phyloP scores from a whole-genome alignment of 2,888 invertebrate genomes.

The Eupithecia dodoneata region DNA sequence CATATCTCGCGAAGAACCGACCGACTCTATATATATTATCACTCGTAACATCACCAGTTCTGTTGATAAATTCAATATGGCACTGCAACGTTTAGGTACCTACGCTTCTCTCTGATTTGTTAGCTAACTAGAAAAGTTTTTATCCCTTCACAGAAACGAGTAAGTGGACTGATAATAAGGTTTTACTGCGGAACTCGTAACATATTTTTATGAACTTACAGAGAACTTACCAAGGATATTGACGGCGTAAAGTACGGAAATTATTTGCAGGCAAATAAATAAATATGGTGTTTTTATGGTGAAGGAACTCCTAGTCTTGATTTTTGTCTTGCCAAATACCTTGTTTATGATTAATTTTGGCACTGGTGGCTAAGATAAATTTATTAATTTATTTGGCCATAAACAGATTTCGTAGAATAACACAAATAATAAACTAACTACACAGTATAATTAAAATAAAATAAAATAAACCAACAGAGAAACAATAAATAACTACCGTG shows the following conservation, averaged over 20 bases:
- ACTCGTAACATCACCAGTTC: neutral
- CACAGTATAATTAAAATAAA: too few relatives aligned
- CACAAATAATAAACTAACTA: too few relatives aligned
- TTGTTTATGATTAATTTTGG: too few relatives aligned
- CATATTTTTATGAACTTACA: constrained; percentile 21
- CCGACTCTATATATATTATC: neutral
- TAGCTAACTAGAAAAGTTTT: constrained; percentile 20
- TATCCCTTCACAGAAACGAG: constrained; percentile 17
- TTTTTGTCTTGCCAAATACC: neutral
- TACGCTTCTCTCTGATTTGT: constrained; percentile 21
- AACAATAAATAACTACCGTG: too few relatives aligned
- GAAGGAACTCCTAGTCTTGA: neutral
- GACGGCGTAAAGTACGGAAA: constrained; percentile 8
- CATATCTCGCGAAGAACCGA: too few relatives aligned
- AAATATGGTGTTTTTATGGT: constrained; percentile 2
- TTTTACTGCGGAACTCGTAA: constrained; percentile 15
- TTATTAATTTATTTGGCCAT: too few relatives aligned
- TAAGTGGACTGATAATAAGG: constrained; percentile 27
- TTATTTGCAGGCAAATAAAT: constrained; percentile 1
- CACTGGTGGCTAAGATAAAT: too few relatives aligned
- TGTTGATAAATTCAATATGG: neutral
- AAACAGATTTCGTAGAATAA: too few relatives aligned
- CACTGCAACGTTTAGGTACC: neutral
- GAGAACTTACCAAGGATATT: constrained; percentile 9
- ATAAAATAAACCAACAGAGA: too few relatives aligned